Evolutionary conservation across 2,113 vertebrate genomes (phyloP).

Genomic region (Cairina moschata): DNA sequence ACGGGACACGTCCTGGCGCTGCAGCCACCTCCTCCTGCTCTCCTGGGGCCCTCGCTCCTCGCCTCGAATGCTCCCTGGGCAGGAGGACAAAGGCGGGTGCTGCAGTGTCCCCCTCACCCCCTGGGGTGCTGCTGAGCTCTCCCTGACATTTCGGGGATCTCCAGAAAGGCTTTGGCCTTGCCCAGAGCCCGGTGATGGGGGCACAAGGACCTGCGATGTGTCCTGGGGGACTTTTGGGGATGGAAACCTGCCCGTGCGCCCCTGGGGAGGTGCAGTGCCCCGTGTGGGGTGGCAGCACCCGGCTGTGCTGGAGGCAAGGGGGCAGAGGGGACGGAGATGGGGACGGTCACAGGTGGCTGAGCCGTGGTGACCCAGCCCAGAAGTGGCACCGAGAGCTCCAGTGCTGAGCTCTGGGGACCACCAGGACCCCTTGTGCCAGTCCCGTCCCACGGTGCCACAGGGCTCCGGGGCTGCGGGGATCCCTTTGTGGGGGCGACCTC

Average conservation of each 20-base stretch:
- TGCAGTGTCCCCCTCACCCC: neutral
- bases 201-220: neutral
- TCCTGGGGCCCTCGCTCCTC: neutral
- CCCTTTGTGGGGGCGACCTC: too few species aligned
- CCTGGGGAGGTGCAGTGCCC: too few species aligned
- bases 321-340: neutral
- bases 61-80: neutral
- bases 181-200: neutral
- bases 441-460: too few species aligned
- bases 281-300: neutral
- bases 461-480: too few species aligned
- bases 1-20: accelerated
- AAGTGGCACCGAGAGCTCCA: accelerated
- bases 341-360: neutral
- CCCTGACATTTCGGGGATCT: neutral
- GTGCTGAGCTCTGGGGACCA: accelerated
- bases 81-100: accelerated
- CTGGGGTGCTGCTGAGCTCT: neutral
- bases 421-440: too few species aligned
- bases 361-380: neutral
- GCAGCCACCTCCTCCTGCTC: neutral
- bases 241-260: neutral
- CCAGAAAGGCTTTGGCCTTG: neutral
- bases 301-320: neutral
- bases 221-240: neutral